Evolutionary conservation across 2,888 invertebrate genomes (phyloP).

Genomic region (Blomia tropicalis): DNA sequence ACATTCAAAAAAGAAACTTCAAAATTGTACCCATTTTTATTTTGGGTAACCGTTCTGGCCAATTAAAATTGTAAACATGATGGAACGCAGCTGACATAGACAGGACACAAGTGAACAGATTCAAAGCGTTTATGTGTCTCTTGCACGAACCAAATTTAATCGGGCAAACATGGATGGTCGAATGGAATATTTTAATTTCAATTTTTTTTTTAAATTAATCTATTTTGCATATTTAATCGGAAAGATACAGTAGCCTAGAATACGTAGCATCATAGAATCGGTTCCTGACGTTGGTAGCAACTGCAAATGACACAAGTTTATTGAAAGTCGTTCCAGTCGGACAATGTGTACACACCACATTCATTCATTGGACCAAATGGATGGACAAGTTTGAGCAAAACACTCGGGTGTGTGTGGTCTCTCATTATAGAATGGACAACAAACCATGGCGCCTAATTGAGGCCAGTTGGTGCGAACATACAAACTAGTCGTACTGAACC

Average conservation of each 20-base stretch:
- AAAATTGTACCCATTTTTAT: neutral
- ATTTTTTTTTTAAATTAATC: neutral
- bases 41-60: too few species aligned
- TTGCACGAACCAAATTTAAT: too few species aligned
- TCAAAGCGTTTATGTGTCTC: too few species aligned
- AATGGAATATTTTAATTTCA: neutral
- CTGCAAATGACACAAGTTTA: constrained; percentile 11
- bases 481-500: neutral
- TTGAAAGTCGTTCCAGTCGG: neutral
- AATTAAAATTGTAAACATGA: neutral
- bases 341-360: too few species aligned
- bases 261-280: too few species aligned
- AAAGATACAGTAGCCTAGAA: neutral
- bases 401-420: neutral
- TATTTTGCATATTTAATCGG: too few species aligned
- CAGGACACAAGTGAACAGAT: neutral
- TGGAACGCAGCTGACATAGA: neutral
- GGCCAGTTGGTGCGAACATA: constrained; percentile 6
- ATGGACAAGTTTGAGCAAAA: too few species aligned
- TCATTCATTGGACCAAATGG: too few species aligned
- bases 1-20: neutral
- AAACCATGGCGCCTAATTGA: constrained; percentile 2
- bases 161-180: neutral
- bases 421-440: too few species aligned
- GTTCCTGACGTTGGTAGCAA: neutral